Base-by-base conservation (phyloP, 2,797 vertebrate genomes). In the Heterohyrax brucei region DNA sequence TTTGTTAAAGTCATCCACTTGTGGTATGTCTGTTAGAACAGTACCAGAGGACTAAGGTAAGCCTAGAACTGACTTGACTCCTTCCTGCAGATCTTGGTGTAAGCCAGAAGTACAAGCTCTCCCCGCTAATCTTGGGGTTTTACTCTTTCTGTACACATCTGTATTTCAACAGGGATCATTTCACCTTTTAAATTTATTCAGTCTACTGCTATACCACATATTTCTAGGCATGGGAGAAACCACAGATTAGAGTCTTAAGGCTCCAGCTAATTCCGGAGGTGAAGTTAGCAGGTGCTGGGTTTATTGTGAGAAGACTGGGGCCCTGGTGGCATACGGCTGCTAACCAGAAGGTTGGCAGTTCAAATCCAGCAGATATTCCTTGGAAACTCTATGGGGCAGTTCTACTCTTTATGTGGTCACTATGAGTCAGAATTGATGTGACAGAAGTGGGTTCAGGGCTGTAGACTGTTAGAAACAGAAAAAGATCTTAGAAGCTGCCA, bases 101-200 rank as follows among this genome's bases (percentile, higher is more conserved):
- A 89, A n/a, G 9, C 22, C 83, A 5, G 1, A 89, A 87, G 33
- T 22, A 44, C 2, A 48, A 73, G 62, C 1, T 3, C 13, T 91
- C 62, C 82, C 18, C 19, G 2, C 0, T 33, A 26, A 16, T 80
- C 53, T 44, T 77, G n/a, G 16, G 19, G n/a, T 73, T 73, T 24
- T 39, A 80, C 28, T 68, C 66, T 13, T 87, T 96, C 48, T 30
- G 14, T 50, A 81, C 19, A 94, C 68, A 16, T 66, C 33, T 84
- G 33, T 72, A 95, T 8, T 77, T 73, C 68, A 89, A 14, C 30
- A 77, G 56, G 10, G 24, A 80, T 64, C 28, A 39, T 89, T 76
- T 86, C 21, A 39, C 16, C 48, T 89, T 83, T 89, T 75, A 77
- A 77, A 61, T 70, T 73, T 92, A 86, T 80, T 84, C 88, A 46